These are phyloP conservation scores for Struthidea cinerea DNA, from an alignment of 2,113 vertebrate species.

Conservation along the genomic window DNA sequence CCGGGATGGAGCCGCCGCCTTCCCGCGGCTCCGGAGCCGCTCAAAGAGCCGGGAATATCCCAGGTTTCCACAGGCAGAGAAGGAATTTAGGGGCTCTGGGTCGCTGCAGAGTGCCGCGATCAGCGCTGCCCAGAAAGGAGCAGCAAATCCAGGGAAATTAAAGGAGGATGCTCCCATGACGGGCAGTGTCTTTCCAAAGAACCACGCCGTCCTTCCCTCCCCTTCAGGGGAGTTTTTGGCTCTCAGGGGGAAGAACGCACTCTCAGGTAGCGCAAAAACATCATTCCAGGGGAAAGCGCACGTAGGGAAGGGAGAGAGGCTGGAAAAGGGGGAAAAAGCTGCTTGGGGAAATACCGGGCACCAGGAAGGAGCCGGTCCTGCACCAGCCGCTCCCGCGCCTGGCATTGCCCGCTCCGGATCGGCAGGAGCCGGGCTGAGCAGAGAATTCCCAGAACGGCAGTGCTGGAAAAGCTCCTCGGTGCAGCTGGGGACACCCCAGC, in stretches of 20 bases:
- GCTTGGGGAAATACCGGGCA: neutral
- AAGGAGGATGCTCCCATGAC: neutral
- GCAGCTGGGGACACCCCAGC: neutral
- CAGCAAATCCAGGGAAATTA: neutral
- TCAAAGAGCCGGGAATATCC: fast-evolving
- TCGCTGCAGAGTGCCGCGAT: too few relatives aligned
- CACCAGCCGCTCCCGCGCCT: neutral
- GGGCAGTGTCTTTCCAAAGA: neutral
- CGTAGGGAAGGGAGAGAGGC: neutral
- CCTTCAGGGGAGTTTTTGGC: neutral
- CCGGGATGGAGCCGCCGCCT: neutral
- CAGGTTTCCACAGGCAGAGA: fast-evolving
- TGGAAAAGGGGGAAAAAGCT: neutral
- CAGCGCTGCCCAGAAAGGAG: neutral
- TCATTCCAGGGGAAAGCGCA: neutral
- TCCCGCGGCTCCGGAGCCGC: neutral
- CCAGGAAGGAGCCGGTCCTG: neutral
- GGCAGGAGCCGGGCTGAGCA: neutral
- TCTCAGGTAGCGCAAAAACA: fast-evolving
- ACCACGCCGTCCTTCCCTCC: fast-evolving
- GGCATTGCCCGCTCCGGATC: neutral
- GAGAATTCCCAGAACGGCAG: neutral
- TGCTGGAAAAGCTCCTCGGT: neutral
- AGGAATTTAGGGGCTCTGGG: neutral
- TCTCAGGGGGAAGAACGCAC: fast-evolving